Percentiles rank a stretch among this genome's conserved stretches.
phyloP scores from a whole-genome alignment of 2,888 invertebrate species.

The Aproaerema taeniolella region DNA sequence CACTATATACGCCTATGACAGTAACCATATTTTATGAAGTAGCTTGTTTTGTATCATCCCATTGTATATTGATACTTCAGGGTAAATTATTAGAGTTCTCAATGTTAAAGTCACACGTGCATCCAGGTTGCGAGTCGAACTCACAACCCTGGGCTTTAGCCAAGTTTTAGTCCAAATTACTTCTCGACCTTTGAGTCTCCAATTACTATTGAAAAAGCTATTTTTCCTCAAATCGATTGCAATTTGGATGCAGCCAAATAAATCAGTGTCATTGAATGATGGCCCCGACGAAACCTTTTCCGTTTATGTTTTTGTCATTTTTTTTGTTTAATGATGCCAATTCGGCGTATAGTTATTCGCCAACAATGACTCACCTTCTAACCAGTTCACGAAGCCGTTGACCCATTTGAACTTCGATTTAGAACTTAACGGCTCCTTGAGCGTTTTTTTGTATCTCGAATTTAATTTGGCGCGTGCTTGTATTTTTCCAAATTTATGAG shows the following conservation, averaged over 20 bases:
- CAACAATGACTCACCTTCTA: slow-evolving; percentile 32
- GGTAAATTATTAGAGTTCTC: too few relatives aligned
- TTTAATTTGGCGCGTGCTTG: neutral
- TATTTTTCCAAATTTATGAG: too few relatives aligned
- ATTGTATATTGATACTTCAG: too few relatives aligned
- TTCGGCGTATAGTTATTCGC: slow-evolving; percentile 18
- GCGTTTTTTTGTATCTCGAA: neutral
- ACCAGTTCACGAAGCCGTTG: slow-evolving; percentile 45
- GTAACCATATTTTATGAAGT: too few relatives aligned
- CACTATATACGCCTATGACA: too few relatives aligned
- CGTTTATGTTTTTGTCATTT: slow-evolving; percentile 2
- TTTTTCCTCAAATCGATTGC: neutral
- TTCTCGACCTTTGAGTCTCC: too few relatives aligned
- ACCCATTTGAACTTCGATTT: slow-evolving; percentile 34
- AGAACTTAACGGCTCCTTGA: slow-evolving; percentile 15
- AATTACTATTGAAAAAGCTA: too few relatives aligned
- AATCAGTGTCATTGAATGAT: neutral
- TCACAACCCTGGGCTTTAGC: too few relatives aligned
- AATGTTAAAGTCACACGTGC: too few relatives aligned
- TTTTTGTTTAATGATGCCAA: slow-evolving; percentile 15
- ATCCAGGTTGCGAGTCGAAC: too few relatives aligned
- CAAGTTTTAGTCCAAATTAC: too few relatives aligned
- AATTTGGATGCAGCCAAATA: neutral
- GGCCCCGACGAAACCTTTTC: neutral
- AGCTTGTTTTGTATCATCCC: too few relatives aligned